Conservation (phyloP, 2,888 invertebrate genomes). For the Athalia circularis region DNA sequence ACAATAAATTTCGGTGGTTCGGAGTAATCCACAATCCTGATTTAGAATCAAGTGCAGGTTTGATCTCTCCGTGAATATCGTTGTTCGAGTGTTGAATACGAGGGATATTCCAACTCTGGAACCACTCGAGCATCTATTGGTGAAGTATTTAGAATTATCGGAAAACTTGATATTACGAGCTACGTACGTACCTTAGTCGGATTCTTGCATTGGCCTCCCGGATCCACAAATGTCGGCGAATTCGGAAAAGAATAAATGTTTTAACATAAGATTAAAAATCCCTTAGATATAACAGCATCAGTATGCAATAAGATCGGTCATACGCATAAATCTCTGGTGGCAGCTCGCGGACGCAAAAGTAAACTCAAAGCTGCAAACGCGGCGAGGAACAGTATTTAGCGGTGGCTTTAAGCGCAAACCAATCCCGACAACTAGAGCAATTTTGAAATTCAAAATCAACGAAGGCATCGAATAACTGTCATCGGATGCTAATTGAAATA, state of each 20-base stretch:
- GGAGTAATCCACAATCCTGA: too few relatives aligned
- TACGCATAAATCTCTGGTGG: slow-evolving; percentile 55
- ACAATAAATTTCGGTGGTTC: too few relatives aligned
- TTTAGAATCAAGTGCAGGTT: too few relatives aligned
- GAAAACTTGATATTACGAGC: too few relatives aligned
- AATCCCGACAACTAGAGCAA: neutral
- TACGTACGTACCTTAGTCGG: neutral
- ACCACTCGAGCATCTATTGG: too few relatives aligned
- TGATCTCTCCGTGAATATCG: too few relatives aligned
- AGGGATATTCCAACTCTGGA: too few relatives aligned
- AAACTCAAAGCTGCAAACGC: slow-evolving; percentile 56
- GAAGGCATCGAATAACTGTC: neutral
- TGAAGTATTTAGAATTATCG: too few relatives aligned
- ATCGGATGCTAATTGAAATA: too few relatives aligned
- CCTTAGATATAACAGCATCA: slow-evolving; percentile 36
- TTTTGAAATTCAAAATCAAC: neutral
- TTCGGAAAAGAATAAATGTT: slow-evolving; percentile 26
- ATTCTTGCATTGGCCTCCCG: neutral
- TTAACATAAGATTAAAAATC: slow-evolving; percentile 32
- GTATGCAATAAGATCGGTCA: slow-evolving; percentile 45
- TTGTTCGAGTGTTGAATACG: too few relatives aligned
- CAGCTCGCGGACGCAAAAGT: slow-evolving; percentile 54
- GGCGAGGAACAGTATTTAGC: slow-evolving; percentile 52
- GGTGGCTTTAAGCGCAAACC: slow-evolving; percentile 49
- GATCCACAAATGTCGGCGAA: slow-evolving; percentile 17